Conservation (phyloP, 2,888 invertebrate species). For the Ophion ventricosus region DNA sequence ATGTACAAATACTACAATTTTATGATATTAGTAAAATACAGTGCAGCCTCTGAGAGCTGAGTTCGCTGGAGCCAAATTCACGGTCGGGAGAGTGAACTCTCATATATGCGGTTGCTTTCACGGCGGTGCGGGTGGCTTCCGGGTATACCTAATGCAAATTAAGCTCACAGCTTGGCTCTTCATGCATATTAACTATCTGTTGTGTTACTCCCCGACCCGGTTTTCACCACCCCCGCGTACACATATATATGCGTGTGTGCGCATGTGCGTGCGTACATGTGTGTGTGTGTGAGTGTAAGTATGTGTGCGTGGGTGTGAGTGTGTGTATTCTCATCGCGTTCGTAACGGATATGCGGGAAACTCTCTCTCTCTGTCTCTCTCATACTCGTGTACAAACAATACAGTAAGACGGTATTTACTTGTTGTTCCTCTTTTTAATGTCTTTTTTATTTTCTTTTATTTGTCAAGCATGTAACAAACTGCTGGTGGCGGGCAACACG, state of each 20-base stretch:
- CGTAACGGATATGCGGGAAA: conserved; percentile 72
- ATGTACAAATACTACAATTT: background rate
- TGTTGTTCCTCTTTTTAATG: conserved; percentile 13
- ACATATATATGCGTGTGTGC: conserved; percentile 1
- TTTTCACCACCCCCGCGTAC: conserved; percentile 65
- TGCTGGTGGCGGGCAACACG: conserved; percentile 6
- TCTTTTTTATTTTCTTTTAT: conserved; percentile 11
- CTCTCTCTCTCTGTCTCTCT: conserved; percentile 64
- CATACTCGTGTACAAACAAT: conserved; percentile 10
- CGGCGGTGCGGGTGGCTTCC: conserved; percentile 69
- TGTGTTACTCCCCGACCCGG: conserved; percentile 66
- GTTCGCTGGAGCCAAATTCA: conserved; percentile 8
- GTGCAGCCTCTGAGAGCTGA: background rate
- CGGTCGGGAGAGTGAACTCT: conserved; percentile 6
- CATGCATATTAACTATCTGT: conserved; percentile 79
- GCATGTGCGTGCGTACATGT: background rate
- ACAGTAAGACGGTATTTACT: conserved; percentile 21
- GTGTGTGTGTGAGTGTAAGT: too few species aligned
- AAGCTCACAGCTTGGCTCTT: conserved; percentile 70
- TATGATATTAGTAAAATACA: background rate
- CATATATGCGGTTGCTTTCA: conserved; percentile 44
- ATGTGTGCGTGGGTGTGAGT: background rate
- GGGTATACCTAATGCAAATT: conserved; percentile 77
- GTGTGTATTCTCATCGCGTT: conserved; percentile 13
- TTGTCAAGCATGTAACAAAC: conserved; percentile 20